phyloP scores from a whole-genome alignment of 1,140 invertebrate species.

The Drosophila lacertosa region DNA sequence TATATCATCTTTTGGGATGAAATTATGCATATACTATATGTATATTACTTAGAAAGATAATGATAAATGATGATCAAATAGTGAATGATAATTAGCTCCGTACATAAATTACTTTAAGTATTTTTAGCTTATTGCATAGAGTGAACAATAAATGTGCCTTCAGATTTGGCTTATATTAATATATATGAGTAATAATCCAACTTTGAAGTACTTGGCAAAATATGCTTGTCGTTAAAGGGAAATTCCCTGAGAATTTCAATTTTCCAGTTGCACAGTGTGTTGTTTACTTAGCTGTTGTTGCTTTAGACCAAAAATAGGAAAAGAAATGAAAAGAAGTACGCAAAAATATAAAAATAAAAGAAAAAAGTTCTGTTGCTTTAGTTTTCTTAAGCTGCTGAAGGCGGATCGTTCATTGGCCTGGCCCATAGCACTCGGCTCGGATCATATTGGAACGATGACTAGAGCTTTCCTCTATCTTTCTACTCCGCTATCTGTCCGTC shows the following conservation, averaged over 20 bases:
- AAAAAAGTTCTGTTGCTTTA: conserved; percentile 48
- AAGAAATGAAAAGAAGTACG: conserved; percentile 26
- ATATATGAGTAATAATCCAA: too few relatives aligned
- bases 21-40: not conserved
- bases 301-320: conserved; percentile 35
- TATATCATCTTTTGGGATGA: too few relatives aligned
- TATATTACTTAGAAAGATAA: not conserved
- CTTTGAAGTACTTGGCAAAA: too few relatives aligned
- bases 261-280: conserved; percentile 21
- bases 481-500: conserved; percentile 8
- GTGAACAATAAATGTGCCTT: too few relatives aligned
- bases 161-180: too few relatives aligned
- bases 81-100: not conserved
- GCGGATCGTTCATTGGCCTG: conserved; percentile 75
- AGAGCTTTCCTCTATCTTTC: conserved; percentile 39
- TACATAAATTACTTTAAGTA: not conserved
- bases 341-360: conserved; percentile 26
- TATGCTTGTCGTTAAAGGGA: too few relatives aligned
- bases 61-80: not conserved
- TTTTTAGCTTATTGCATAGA: too few relatives aligned
- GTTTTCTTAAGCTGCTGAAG: conserved; percentile 51
- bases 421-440: conserved; percentile 33
- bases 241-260: too few relatives aligned
- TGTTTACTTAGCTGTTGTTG: conserved; percentile 48
- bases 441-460: conserved; percentile 65